Evolutionary conservation across 1,140 invertebrate species (phyloP).

Genomic region (Polypedilum pembai): DNA sequence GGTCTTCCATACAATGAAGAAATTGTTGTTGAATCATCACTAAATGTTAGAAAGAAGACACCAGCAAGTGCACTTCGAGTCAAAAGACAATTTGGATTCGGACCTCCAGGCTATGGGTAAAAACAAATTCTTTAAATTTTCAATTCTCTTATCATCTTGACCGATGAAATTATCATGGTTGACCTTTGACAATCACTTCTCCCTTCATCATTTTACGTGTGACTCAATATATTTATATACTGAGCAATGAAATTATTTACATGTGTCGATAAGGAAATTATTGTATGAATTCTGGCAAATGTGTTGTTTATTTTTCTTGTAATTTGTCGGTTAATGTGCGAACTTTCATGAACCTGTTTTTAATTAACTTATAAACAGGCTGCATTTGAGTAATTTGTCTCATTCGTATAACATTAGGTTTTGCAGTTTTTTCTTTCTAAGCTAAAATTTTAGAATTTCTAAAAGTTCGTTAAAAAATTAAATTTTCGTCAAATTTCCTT

Average conservation of each 20-base stretch:
- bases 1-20: constrained; percentile 12
- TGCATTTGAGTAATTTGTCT: no score
- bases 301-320: not conserved
- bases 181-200: not conserved
- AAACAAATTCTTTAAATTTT: not conserved
- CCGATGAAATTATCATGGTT: not conserved
- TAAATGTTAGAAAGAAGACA: not conserved
- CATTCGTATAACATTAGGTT: no score
- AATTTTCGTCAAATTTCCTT: no score
- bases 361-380: no score
- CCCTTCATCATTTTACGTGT: not conserved
- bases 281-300: not conserved
- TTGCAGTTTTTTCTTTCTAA: no score
- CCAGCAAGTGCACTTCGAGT: not conserved
- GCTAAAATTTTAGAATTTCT: no score
- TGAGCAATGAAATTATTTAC: not conserved
- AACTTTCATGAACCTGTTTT: no score
- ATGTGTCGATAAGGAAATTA: not conserved
- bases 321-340: no score
- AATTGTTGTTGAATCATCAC: not conserved
- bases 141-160: not conserved
- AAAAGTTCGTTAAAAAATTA: no score
- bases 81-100: not conserved
- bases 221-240: not conserved
- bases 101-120: not conserved